Conservation (phyloP, 2,888 invertebrate species). For the Leucoma salicis region DNA sequence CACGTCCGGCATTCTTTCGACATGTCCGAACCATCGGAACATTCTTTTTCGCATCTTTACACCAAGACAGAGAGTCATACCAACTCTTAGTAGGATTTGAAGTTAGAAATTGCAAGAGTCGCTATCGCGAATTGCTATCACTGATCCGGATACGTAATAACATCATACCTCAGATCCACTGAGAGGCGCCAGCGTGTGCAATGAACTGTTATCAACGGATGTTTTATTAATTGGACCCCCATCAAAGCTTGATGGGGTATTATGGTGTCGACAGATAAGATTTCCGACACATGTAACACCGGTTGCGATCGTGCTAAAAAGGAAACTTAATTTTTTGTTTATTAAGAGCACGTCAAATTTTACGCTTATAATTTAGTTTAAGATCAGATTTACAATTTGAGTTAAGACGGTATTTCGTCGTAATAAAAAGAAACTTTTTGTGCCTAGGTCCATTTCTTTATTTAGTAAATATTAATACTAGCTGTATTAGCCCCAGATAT, state of each 20-base stretch:
- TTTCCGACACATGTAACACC: slow-evolving; percentile 26
- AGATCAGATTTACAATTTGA: not conserved
- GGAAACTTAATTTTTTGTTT: not conserved
- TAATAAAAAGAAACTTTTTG: not conserved
- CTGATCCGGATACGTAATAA: slow-evolving; percentile 19
- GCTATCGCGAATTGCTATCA: slow-evolving; percentile 28
- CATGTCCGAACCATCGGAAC: too few relatives aligned
- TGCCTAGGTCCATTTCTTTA: not conserved
- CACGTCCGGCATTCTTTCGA: too few relatives aligned
- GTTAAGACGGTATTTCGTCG: not conserved
- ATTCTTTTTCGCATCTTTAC: too few relatives aligned
- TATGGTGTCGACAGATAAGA: slow-evolving; percentile 30
- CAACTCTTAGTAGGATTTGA: too few relatives aligned
- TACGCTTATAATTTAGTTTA: slow-evolving; percentile 4
- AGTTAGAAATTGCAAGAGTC: slow-evolving; percentile 8
- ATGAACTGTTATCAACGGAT: slow-evolving; percentile 52
- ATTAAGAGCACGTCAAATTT: slow-evolving; percentile 2
- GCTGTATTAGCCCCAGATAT: too few relatives aligned
- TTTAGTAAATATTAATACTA: not conserved
- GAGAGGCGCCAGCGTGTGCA: slow-evolving; percentile 51
- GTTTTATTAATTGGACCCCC: slow-evolving; percentile 63
- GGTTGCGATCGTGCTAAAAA: slow-evolving; percentile 13
- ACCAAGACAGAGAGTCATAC: too few relatives aligned
- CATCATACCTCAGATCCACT: slow-evolving; percentile 27
- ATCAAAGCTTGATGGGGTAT: slow-evolving; percentile 31